A percentile compares a stretch with the other conserved stretches of the same genome.
Evolutionary conservation across 1,140 invertebrate species (phyloP).

Genomic region (Pseudachorutes palmiensis): DNA sequence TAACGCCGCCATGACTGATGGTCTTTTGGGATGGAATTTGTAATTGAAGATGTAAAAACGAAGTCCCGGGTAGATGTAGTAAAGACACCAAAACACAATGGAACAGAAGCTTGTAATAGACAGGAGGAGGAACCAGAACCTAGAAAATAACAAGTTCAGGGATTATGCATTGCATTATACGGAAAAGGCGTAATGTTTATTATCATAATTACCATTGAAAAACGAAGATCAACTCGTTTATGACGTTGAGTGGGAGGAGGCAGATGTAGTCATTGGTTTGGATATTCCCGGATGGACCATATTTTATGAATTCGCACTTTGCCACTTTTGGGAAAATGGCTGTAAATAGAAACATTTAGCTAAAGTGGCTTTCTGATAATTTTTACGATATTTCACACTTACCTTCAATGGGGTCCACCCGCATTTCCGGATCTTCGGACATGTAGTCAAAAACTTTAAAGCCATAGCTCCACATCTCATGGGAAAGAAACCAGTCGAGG

Average conservation of each 20-base stretch:
- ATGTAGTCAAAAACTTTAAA: constrained; percentile 72
- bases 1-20: too few relatives aligned
- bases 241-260: constrained; percentile 64
- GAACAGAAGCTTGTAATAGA: too few relatives aligned
- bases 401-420: constrained; percentile 46
- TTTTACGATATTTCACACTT: constrained; percentile 37
- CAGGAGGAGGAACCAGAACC: too few relatives aligned
- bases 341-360: background rate
- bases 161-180: too few relatives aligned
- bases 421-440: constrained; percentile 61
- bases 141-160: too few relatives aligned
- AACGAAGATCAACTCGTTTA: constrained; percentile 71
- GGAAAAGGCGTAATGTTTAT: too few relatives aligned
- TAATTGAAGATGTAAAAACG: too few relatives aligned
- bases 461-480: constrained; percentile 75
- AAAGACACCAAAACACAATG: too few relatives aligned
- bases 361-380: constrained; percentile 23
- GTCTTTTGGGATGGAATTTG: too few relatives aligned
- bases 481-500: constrained; percentile 71
- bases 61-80: too few relatives aligned
- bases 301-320: constrained; percentile 58
- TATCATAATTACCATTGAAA: constrained; percentile 59
- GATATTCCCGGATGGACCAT: constrained; percentile 15
- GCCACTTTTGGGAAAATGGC: constrained; percentile 63
- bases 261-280: constrained; percentile 45